Base-by-base conservation (phyloP, 2,797 vertebrate species). In the Decapterus maruadsi region DNA sequence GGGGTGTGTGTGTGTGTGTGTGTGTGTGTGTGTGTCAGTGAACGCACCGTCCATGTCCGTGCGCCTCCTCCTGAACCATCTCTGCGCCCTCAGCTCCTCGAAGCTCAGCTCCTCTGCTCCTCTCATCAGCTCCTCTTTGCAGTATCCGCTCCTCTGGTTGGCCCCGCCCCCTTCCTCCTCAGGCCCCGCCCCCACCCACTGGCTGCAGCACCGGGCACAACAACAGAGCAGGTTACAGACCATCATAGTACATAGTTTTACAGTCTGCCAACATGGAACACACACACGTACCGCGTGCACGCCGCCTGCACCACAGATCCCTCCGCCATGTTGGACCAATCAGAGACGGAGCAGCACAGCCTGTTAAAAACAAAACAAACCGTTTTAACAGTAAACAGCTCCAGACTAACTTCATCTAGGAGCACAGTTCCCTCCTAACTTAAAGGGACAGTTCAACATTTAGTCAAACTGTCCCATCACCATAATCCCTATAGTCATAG, bases 51-150 rank as follows among this genome's bases (percentile, higher is more conserved):
- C 20, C 19, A 61, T 54, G 67, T 59, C 48, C 71, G 54, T 74
- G 2, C 68, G 31, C 10, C 69, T 48, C 26, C 1, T 14, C 43
- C 42, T 51, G 46, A 63, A 66, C 90, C 95, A 96, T 63, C 93
- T 92, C 84, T 97, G 94, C 13, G 97, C 95, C 61, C 96, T 67
- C 53, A 97, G 94, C 87, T 98, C 97, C 63, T 97, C 97, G 0
- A 97, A 92, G 54, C 95, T 96, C 68, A 97, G 95, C 67, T 98
- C 97, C 0, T 81, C 87, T 0, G 93, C 91, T 31, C 94, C 96
- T 74, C 91, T 93, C 72, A 91, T 95, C 73, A 97, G 90, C 77
- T 91, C 94, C 1, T 95, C 95, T 83, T 94, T 96, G 78, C 95
- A 96, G 85, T 96, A 97, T 29, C 63, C 93, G 10, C 95, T 95